Conservation (phyloP, 2,888 invertebrate genomes). For the Euproctis similis region DNA sequence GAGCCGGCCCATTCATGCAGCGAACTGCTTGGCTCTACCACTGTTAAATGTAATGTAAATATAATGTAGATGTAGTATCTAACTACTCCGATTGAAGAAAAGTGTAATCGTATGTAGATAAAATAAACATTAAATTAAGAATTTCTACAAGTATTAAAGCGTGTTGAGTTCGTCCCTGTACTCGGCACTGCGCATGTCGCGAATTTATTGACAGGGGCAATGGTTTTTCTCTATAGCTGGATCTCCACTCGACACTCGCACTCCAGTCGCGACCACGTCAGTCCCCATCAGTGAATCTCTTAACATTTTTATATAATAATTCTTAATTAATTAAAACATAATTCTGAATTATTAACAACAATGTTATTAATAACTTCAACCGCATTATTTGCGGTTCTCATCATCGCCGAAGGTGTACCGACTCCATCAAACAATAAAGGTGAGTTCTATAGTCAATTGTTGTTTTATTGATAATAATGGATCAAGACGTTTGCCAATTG, state of each 20-base stretch:
- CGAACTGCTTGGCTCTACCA: too few relatives aligned
- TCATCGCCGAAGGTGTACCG: constrained; percentile 50
- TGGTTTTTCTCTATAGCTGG: constrained; percentile 47
- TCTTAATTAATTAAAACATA: constrained; percentile 20
- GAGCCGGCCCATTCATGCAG: too few relatives aligned
- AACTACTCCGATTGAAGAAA: too few relatives aligned
- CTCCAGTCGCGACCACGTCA: constrained; percentile 47
- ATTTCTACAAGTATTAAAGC: neutral
- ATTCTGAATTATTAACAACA: constrained; percentile 16
- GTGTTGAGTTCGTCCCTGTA: constrained; percentile 40
- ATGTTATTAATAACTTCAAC: constrained; percentile 60
- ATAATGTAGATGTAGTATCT: too few relatives aligned
- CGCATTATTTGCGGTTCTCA: constrained; percentile 63
- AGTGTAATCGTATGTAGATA: too few relatives aligned
- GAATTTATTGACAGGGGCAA: constrained; percentile 66
- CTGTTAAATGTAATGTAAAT: too few relatives aligned
- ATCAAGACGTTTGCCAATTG: too few relatives aligned
- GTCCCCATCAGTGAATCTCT: constrained; percentile 39
- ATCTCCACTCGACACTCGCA: constrained; percentile 54
- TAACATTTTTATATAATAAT: constrained; percentile 20
- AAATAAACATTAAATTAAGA: too few relatives aligned
- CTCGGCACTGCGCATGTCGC: constrained; percentile 66
- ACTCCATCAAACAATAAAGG: constrained; percentile 63
- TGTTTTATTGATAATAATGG: too few relatives aligned
- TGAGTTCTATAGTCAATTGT: too few relatives aligned